phyloP scores from a whole-genome alignment of 2,888 invertebrate genomes.

The Diarsia brunnea region DNA sequence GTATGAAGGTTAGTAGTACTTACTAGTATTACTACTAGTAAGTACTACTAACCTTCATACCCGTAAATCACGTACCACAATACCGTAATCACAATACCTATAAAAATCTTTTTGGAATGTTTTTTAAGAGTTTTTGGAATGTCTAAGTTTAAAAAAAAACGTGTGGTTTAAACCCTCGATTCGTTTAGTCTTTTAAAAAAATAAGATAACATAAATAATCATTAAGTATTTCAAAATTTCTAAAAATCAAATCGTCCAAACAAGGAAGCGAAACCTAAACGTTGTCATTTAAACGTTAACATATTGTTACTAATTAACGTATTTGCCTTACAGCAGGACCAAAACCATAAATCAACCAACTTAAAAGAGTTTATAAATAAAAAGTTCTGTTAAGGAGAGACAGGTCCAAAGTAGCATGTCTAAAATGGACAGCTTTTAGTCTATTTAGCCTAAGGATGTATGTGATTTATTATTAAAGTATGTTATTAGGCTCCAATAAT shows the following conservation, averaged over 20 bases:
- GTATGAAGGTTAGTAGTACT: background rate
- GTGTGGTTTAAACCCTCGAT: background rate
- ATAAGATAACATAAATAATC: background rate
- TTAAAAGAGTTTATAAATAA: conserved; percentile 64
- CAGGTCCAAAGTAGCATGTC: conserved; percentile 48
- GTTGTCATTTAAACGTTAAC: conserved; percentile 55
- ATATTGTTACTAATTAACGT: conserved; percentile 69
- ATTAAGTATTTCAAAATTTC: background rate
- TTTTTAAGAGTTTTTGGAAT: background rate
- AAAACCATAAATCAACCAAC: conserved; percentile 67
- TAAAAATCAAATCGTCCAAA: conserved; percentile 13
- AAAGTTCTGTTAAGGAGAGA: conserved; percentile 56
- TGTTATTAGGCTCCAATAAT: conserved; percentile 40
- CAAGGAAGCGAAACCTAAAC: conserved; percentile 50
- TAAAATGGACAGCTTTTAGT: conserved; percentile 35
- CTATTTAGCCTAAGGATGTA: conserved; percentile 48
- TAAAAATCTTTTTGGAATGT: background rate
- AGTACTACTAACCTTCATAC: too few species aligned
- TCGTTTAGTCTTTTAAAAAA: background rate
- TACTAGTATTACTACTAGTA: too few species aligned
- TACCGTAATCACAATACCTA: too few species aligned
- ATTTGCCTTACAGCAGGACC: conserved; percentile 64
- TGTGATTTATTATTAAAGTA: conserved; percentile 52
- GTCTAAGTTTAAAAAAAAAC: background rate
- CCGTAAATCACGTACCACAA: too few species aligned